Conservation (phyloP, 2,113 vertebrate species). For the Antidorcas marsupialis region DNA sequence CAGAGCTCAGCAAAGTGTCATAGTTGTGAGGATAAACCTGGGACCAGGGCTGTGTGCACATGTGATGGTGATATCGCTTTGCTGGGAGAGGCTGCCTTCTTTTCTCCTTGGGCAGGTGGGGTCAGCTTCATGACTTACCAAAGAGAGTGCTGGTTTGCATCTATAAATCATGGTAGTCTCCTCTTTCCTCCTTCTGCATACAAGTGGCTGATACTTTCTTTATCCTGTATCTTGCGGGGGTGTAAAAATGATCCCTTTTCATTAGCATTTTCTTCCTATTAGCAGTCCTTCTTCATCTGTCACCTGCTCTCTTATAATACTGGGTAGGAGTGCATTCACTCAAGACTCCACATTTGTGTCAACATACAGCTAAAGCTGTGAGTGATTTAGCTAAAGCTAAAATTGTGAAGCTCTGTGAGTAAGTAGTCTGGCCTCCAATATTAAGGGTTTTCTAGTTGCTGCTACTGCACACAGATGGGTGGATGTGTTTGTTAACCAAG, state of each 20-base stretch:
- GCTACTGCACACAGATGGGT: no score
- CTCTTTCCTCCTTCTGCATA: background rate
- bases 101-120: background rate
- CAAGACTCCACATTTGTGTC: background rate
- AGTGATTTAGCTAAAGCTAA: background rate
- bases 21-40: background rate
- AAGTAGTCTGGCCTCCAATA: background rate
- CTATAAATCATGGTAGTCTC: background rate
- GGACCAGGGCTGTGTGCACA: fast-evolving
- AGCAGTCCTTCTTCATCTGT: background rate
- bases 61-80: background rate
- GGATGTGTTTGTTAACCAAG: background rate
- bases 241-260: background rate
- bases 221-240: background rate
- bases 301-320: background rate
- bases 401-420: background rate
- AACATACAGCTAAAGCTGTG: background rate
- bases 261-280: background rate
- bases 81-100: background rate
- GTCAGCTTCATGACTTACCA: background rate
- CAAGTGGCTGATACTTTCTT: background rate
- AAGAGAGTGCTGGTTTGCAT: background rate
- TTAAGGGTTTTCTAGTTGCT: background rate
- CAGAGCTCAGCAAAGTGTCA: background rate
- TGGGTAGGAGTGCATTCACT: background rate